Conservation (phyloP, 2,888 invertebrate genomes). For the Nymphalis urticae region DNA sequence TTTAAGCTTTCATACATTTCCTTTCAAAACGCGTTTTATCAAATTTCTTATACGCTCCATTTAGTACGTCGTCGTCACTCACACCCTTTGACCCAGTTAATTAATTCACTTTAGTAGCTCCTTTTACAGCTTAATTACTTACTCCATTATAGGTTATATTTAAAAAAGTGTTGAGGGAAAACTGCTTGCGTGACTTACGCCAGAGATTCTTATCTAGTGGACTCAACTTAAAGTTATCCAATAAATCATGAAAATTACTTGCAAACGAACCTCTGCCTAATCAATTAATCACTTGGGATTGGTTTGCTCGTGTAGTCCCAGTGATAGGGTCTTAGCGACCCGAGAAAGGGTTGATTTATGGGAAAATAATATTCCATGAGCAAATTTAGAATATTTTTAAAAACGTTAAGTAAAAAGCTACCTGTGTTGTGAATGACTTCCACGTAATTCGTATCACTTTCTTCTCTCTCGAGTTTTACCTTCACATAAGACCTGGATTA, state of each 20-base stretch:
- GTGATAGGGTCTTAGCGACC: conserved; percentile 64
- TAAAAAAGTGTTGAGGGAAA: conserved; percentile 34
- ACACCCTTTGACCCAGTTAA: conserved; percentile 43
- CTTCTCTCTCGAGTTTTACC: conserved; percentile 14
- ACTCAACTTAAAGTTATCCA: conserved; percentile 45
- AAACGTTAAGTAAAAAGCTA: conserved; percentile 30
- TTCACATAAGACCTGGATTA: conserved; percentile 25
- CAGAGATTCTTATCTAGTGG: conserved; percentile 31
- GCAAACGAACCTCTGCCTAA: conserved; percentile 67
- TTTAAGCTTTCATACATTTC: conserved; percentile 16
- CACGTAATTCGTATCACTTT: conserved; percentile 17
- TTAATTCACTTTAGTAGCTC: conserved; percentile 44
- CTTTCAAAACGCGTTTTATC: conserved; percentile 27
- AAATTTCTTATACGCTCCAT: conserved; percentile 42
- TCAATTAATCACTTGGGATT: conserved; percentile 77
- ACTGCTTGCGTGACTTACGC: conserved; percentile 39
- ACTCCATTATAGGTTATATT: conserved; percentile 36
- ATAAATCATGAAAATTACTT: conserved; percentile 76
- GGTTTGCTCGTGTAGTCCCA: conserved; percentile 56
- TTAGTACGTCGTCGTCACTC: conserved; percentile 42
- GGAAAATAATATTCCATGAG: conserved; percentile 71
- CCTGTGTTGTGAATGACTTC: conserved; percentile 27
- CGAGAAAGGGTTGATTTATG: conserved; percentile 74
- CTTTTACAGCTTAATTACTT: conserved; percentile 38
- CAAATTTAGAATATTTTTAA: conserved; percentile 56